Evolutionary conservation across 2,888 invertebrate genomes (phyloP), one percentile per base, ranked within the genome.

Genomic region (Isoperla grammatica): DNA sequence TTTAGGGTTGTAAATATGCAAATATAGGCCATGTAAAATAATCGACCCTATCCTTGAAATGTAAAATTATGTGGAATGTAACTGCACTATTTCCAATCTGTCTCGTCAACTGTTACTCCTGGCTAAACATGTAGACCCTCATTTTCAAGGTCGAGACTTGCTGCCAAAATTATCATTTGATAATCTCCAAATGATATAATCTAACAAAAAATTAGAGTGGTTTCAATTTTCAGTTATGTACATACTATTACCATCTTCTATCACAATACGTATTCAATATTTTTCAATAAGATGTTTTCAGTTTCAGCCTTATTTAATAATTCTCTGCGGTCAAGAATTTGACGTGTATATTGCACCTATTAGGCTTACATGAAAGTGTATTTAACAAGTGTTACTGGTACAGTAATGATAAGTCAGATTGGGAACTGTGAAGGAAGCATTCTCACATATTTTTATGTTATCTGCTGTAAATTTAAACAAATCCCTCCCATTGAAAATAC

Each of bases 351-450:
- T 46, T 48, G 8, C 20, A 23, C 43, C 13, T 49, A 15, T 12
- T 19, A 11, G 55, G 19, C 35, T 29, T 49, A 22, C 22, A n/a
- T 17, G 19, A 23, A 35, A 20, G n/a, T 40, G 8, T 17, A 40
- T 49, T 37, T 43, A 48, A 49, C 12, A 48, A 43, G 53, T 57
- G 57, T 61, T 55, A 45, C 35, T 43, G 23, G 23, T 9, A 35
- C 49, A 49, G 49, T 57, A 57, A 57, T 49, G 64, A 68, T 65
- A 68, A 75, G 81, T 81, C 85, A 85, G 85, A 85, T 85, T 85
- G 85, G 85, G 83, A 84, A 82, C 84, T 84, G 83, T 82, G 82
- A 84, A 84, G 83, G 81, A 83, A 81, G 82, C 84, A 83, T 84
- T 84, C 84, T 84, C 84, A 83, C 84, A 83, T 82, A 56, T 56